Base-by-base conservation (phyloP, 2,797 vertebrate species). In the Myotis vivesi region DNA sequence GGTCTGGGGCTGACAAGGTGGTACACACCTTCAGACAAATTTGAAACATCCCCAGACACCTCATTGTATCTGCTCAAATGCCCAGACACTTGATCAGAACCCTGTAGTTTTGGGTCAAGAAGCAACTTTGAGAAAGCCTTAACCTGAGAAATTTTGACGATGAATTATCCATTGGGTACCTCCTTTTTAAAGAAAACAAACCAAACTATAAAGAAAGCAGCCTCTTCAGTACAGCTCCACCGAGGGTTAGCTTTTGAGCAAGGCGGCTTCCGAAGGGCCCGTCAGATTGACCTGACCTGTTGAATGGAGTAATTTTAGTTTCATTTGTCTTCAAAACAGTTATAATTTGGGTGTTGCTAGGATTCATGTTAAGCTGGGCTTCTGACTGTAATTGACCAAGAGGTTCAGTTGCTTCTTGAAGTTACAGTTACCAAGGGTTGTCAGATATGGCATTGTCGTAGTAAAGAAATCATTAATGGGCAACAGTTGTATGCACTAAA, bases 281-380 rank as follows among this genome's bases (percentile, higher is more conserved):
- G 6, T 85, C 30, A 23, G 33, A 69, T 44, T 91, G 53, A 80
- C 62, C 81, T 73, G 79, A 20, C 38, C 76, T 53, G 3, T 77
- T 84, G 89, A 41, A 22, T 77, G 44, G 51, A 77, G 12, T 83
- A 23, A 66, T 92, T 94, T 90, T 93, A 57, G 76, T 93, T 84
- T 84, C 73, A 73, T 94, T 92, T 93, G 38, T 80, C 77, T 94
- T 44, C 36, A 82, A 73, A 95, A 53, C 83, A 90, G 57, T 80
- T 77, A 25, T 75, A 83, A 0, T 53, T 91, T 91, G 20, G 23
- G 57, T n/a, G 87, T 92, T 75, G 49, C 59, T 16, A 6, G 30
- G 72, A 44, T 87, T 82, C 25, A 22, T 89, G 33, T 38, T 86
- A 41, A 81, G 8, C n/a, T 33, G 23, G 44, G 46, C 46, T 75